A percentile compares a stretch with the other conserved stretches of the same genome.
Conservation (phyloP, 2,797 vertebrate species). For the Micropoecilia bifurca region DNA sequence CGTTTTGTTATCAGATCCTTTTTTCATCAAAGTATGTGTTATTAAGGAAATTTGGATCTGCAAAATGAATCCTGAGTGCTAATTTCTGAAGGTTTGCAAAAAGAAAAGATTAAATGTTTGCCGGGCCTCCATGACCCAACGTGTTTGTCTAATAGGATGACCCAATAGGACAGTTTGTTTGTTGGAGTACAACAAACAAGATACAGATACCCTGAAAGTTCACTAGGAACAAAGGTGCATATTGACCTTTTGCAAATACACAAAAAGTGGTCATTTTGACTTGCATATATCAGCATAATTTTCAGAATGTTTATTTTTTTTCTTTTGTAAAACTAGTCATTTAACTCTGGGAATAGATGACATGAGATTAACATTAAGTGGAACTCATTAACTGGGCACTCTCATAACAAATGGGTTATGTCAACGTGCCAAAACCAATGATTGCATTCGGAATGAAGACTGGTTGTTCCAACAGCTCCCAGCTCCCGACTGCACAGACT, state of each 20-base stretch:
- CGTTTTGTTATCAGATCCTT: conserved; percentile 21
- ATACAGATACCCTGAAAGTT: conserved; percentile 51
- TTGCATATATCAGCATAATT: neutral
- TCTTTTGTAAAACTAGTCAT: neutral
- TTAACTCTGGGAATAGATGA: conserved; percentile 1
- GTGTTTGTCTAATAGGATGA: conserved; percentile 64
- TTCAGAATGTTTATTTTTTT: neutral
- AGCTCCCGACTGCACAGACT: conserved; percentile 53
- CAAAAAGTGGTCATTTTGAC: neutral
- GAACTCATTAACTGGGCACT: neutral
- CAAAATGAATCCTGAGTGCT: conserved; percentile 31
- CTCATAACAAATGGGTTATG: conserved; percentile 51
- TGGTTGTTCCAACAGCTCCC: conserved; percentile 49
- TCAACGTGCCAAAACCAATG: conserved; percentile 53
- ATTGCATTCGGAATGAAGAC: conserved; percentile 56
- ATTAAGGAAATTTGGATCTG: conserved; percentile 22
- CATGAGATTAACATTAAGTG: conserved; percentile 27
- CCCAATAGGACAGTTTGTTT: conserved; percentile 60
- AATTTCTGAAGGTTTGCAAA: conserved; percentile 18
- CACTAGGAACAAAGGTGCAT: conserved; percentile 8
- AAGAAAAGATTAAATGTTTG: conserved; percentile 47
- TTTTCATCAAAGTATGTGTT: conserved; percentile 28
- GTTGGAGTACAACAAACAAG: conserved; percentile 34
- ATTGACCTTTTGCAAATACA: conserved; percentile 18
- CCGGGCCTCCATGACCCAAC: conserved; percentile 60